phyloP scores from a whole-genome alignment of 2,113 vertebrate genomes.

The Gavia stellata region DNA sequence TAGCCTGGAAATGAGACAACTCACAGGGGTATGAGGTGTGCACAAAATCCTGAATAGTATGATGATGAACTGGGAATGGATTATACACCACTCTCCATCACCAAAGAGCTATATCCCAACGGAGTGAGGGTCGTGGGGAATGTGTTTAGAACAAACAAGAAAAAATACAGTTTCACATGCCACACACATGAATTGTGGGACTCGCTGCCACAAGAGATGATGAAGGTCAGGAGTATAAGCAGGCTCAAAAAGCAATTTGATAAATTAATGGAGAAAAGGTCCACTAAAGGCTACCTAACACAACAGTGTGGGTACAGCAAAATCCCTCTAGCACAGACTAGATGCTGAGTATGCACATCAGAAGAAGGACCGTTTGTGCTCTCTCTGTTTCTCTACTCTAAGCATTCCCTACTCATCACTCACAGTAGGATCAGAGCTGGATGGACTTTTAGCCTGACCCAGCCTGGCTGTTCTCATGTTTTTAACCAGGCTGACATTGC shows the following conservation, averaged over 20 bases:
- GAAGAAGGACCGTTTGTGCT: neutral
- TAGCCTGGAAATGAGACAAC: neutral
- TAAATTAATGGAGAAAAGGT: neutral
- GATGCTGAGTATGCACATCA: neutral
- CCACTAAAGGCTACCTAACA: neutral
- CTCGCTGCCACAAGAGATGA: neutral
- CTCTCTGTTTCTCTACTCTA: neutral
- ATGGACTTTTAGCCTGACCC: conserved; percentile 16
- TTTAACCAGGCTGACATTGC: conserved; percentile 26
- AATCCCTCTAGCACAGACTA: neutral
- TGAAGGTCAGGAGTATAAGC: neutral
- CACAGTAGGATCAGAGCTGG: neutral
- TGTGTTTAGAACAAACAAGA: neutral
- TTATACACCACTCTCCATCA: neutral
- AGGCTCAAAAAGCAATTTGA: neutral
- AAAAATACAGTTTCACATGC: neutral
- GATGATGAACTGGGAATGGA: neutral
- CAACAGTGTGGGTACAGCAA: neutral
- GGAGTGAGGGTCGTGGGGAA: neutral
- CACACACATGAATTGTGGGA: neutral
- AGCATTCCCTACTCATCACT: neutral
- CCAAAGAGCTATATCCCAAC: neutral
- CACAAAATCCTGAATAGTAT: neutral
- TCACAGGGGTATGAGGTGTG: neutral
- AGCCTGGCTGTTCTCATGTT: conserved; percentile 6